Evolutionary conservation across 2,113 vertebrate species (phyloP).

Genomic region (Hyaena hyaena): DNA sequence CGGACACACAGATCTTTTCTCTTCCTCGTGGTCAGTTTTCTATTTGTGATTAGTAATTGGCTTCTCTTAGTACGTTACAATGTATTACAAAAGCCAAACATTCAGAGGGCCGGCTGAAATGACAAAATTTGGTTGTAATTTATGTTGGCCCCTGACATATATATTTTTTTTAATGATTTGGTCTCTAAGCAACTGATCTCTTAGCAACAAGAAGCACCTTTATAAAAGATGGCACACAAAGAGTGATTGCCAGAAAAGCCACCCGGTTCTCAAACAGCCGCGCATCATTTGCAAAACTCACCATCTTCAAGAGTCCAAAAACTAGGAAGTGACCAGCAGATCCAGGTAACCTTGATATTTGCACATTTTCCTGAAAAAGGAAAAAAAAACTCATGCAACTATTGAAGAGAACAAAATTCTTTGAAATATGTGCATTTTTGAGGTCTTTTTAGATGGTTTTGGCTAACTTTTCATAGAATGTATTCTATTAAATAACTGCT

Average conservation of each 20-base stretch:
- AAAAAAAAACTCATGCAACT: slow-evolving; percentile 72
- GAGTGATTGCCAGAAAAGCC: slow-evolving; percentile 85
- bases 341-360: slow-evolving; percentile 87
- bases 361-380: slow-evolving; percentile 71
- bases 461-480: slow-evolving; percentile 77
- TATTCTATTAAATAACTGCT: slow-evolving; percentile 70
- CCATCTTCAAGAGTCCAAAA: slow-evolving; percentile 73
- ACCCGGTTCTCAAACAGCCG: slow-evolving; percentile 77
- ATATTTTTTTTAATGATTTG: slow-evolving; percentile 82
- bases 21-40: slow-evolving; percentile 71
- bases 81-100: slow-evolving; percentile 76
- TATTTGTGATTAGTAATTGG: slow-evolving; percentile 70
- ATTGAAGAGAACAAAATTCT: slow-evolving; percentile 63
- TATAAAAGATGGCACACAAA: slow-evolving; percentile 88
- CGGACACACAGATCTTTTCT: slow-evolving; percentile 64
- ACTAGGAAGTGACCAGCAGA: slow-evolving; percentile 77
- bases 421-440: slow-evolving; percentile 71
- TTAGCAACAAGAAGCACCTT: slow-evolving; percentile 92
- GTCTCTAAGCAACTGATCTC: slow-evolving; percentile 92
- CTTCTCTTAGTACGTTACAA: slow-evolving; percentile 67
- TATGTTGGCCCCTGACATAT: slow-evolving; percentile 85
- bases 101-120: slow-evolving; percentile 77
- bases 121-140: slow-evolving; percentile 84
- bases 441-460: slow-evolving; percentile 71
- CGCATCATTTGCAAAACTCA: slow-evolving; percentile 82